Conservation (phyloP, 2,888 invertebrate genomes). For the Parnassius glacialis region DNA sequence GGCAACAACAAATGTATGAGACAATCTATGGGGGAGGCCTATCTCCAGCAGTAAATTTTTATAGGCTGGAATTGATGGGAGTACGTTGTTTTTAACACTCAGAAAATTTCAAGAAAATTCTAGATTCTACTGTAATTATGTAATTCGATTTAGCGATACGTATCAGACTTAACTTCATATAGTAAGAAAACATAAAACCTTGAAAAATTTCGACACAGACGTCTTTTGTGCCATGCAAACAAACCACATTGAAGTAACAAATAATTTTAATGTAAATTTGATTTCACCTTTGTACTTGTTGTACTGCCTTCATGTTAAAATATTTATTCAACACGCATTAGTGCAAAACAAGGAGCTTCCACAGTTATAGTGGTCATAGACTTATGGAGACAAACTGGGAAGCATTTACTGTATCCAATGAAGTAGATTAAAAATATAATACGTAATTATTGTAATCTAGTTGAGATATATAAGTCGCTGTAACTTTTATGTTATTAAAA, state of each 20-base stretch:
- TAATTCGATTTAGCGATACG: too few species aligned
- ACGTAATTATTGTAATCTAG: too few species aligned
- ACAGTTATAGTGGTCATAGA: slow-evolving; percentile 15
- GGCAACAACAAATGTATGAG: too few species aligned
- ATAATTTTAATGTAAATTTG: slow-evolving; percentile 7
- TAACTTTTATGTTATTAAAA: neutral
- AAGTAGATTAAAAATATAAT: neutral
- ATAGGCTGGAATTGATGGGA: too few species aligned
- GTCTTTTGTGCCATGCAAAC: neutral
- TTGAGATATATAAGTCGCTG: neutral
- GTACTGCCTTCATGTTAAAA: slow-evolving; percentile 9
- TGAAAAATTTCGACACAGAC: slow-evolving; percentile 5
- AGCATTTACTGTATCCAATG: slow-evolving; percentile 8
- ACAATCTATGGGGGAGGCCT: too few species aligned
- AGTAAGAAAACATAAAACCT: neutral
- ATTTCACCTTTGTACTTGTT: neutral
- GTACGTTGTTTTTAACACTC: too few species aligned
- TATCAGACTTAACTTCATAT: too few species aligned
- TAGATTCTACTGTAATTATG: too few species aligned
- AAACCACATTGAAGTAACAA: neutral
- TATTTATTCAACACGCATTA: slow-evolving; percentile 5
- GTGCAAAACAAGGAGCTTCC: slow-evolving; percentile 5
- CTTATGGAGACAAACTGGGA: slow-evolving; percentile 11
- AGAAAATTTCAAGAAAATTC: too few species aligned
- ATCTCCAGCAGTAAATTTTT: too few species aligned